A percentile compares a stretch with the other conserved stretches of the same genome.
phyloP scores from a whole-genome alignment of 2,113 vertebrate species.

The Strix uralensis region DNA sequence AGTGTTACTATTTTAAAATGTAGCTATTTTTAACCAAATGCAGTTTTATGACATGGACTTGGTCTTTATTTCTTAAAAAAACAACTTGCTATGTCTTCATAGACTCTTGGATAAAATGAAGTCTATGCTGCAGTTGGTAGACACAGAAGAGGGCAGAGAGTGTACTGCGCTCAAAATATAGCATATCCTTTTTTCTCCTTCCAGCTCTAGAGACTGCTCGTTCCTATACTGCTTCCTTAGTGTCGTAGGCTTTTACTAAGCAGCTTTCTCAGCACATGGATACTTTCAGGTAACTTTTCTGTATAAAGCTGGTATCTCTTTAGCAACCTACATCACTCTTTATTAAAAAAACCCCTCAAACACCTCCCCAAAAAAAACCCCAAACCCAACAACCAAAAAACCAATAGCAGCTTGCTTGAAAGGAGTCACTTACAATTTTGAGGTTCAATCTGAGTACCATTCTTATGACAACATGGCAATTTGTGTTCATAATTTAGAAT shows the following conservation, averaged over 20 bases:
- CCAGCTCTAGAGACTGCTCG: neutral
- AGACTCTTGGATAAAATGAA: neutral
- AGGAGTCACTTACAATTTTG: neutral
- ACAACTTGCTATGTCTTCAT: neutral
- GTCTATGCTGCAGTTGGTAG: neutral
- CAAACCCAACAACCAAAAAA: no score
- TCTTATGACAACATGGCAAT: neutral
- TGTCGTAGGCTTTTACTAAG: neutral
- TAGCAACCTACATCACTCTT: neutral
- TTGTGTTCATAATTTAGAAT: neutral
- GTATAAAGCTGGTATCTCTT: neutral
- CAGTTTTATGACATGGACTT: neutral
- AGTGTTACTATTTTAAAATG: slow-evolving; percentile 17
- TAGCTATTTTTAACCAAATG: slow-evolving; percentile 20
- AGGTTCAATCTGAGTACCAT: neutral
- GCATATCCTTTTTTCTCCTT: neutral
- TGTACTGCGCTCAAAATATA: neutral
- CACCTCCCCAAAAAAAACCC: no score
- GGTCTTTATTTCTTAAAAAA: slow-evolving; percentile 1
- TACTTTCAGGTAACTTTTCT: neutral
- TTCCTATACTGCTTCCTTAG: neutral
- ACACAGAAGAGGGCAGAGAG: neutral
- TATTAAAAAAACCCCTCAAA: neutral
- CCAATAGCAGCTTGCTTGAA: neutral
- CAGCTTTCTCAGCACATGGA: neutral